Evolutionary conservation across 2,113 vertebrate genomes (phyloP), one percentile per base, ranked within the genome.

Genomic region (Gymnarchus niloticus): DNA sequence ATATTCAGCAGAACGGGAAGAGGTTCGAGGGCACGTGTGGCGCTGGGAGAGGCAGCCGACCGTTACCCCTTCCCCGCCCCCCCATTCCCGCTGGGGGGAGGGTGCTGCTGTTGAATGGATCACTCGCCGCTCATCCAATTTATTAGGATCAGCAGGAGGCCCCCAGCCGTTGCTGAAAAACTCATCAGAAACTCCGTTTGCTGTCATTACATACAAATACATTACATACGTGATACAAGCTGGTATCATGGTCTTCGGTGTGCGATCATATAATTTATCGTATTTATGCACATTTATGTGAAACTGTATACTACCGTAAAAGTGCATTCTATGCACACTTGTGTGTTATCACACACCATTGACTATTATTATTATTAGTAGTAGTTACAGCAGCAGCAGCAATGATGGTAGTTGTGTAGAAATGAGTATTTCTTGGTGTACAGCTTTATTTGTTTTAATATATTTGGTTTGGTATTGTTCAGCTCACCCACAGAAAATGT

Each of bases 111-210:
- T 81, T 48, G 28, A 81, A 81, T 17, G 80, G 51, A 82, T 82
- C 80, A 51, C 51, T 54, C 80, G 25, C n/a, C 51, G 51, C 25
- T 52, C 80, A n/a, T 54, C 51, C 51, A n/a, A 54, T 82, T 82
- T 54, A 82, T 82, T 82, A 49, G 49, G 49, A 82, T 33, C 80
- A 82, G 80, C 80, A 54, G 80, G 80, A 17, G 80, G 80, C 80
- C 80, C 33, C 25, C 25, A 54, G 54, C 49, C 80, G 37, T 82
- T 14, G 48, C 80, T 49, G 49, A n/a, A 10, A 54, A 82, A 54
- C 80, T 82, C 80, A 82, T 82, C 80, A 82, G 51, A 82, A 82
- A 54, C 80, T 82, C 80, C 54, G 80, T 82, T 82, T 82, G 80
- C 28, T 54, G 80, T 82, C 80, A 82, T 82, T 82, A 28, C 23